Base-by-base conservation (phyloP, 2,888 invertebrate genomes). In the Cetonia aurata region DNA sequence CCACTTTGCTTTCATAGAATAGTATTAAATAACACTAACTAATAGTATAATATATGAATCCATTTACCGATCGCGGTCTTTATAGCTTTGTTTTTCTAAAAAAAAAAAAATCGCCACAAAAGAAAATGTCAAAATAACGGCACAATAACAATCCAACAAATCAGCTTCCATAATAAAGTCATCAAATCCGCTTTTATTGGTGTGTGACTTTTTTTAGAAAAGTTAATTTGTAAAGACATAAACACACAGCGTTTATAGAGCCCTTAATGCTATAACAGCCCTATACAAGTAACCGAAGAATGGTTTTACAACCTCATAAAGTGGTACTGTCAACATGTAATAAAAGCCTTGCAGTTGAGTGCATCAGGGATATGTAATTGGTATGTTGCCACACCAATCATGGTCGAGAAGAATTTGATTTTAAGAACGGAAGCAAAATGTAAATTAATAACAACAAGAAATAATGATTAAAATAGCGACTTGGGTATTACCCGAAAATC, bases 251-350 rank as follows among this genome's bases (percentile, higher is more conserved):
- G 41, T 69, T 69, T 69, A 69, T 62, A 60, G 60, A 62, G 44
- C 69, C 69, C 62, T 69, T 60, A 62, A 62, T 60, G 62, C 41
- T 15, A 44, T 62, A 69, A 53, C 57, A 44, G 56, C 70, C 71
- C 70, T 69, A 69, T 71, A 68, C 67, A 60, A 72, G 73, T 66
- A 73, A 74, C 65, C 71, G 70, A 72, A 74, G 75, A 75, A 75
- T 75, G 73, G 73, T 72, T 76, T 76, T 76, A 76, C 74, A 74
- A 72, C 74, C 72, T 72, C 72, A 75, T 76, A 76, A 76, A 76
- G 71, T 74, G 73, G 65, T 70, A 68, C 70, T 76, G 76, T 76
- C 74, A 76, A 76, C 76, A 75, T 73, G 76, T 73, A 74, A 75
- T 76, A 76, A 76, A 76, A 71, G 48, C 59, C 65, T 65, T 67